phyloP scores from a whole-genome alignment of 2,888 invertebrate genomes.

The Leptopterna dolabrata region DNA sequence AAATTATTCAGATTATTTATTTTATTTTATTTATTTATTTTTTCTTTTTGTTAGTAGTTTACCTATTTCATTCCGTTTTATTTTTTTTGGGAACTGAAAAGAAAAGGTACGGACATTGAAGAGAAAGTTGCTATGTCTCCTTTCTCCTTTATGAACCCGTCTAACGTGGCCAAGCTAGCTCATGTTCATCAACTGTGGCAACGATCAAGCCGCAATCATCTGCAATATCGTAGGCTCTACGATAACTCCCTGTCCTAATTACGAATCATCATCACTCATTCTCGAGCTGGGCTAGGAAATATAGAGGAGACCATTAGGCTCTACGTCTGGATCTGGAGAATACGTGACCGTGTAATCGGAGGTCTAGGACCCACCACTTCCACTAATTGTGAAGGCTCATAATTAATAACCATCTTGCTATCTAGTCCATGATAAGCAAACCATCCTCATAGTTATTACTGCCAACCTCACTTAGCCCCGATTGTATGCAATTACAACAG shows the following conservation, averaged over 20 bases:
- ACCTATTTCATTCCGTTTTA: no score
- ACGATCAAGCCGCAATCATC: neutral
- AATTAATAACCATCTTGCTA: conserved; percentile 27
- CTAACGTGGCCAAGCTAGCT: neutral
- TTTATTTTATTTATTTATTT: no score
- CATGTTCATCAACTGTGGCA: neutral
- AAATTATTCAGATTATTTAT: no score
- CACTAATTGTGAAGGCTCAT: conserved; percentile 31
- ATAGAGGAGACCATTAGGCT: neutral
- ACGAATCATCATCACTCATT: conserved; percentile 3
- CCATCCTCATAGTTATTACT: conserved; percentile 22
- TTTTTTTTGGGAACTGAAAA: no score
- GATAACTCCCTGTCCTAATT: neutral
- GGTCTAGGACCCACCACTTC: conserved; percentile 41
- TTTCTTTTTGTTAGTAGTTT: no score
- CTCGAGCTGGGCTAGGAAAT: neutral
- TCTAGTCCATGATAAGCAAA: neutral
- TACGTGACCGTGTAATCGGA: conserved; percentile 41
- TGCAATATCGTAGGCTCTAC: neutral
- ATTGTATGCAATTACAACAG: conserved; percentile 25
- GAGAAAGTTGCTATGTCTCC: no score
- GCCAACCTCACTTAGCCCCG: conserved; percentile 28
- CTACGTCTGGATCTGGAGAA: conserved; percentile 5
- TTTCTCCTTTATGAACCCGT: no score
- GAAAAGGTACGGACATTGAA: no score